phyloP scores from a whole-genome alignment of 1,140 invertebrate species.

The Maniola jurtina region DNA sequence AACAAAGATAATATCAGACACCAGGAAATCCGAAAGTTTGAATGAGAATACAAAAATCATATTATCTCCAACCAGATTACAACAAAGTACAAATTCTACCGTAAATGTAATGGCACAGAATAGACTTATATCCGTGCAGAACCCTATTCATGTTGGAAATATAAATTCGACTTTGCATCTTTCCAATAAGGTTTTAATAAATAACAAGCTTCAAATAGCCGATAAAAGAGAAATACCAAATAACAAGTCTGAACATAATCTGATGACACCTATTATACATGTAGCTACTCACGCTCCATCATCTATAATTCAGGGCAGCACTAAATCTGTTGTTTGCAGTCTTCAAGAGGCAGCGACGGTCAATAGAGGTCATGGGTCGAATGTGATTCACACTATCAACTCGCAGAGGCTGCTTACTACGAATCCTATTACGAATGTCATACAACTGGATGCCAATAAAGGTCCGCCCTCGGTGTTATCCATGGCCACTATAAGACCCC shows the following conservation, averaged over 20 bases:
- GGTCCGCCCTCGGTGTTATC: conserved; percentile 57
- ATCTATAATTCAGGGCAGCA: conserved; percentile 58
- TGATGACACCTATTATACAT: conserved; percentile 60
- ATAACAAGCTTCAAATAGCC: conserved; percentile 46
- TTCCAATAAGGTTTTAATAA: conserved; percentile 65
- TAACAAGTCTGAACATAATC: conserved; percentile 53
- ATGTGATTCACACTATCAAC: conserved; percentile 65
- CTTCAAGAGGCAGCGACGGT: conserved; percentile 50
- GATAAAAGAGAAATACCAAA: conserved; percentile 58
- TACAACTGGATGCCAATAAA: conserved; percentile 62
- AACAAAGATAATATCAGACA: conserved; percentile 56
- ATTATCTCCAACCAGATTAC: conserved; percentile 62
- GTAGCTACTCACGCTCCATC: conserved; percentile 53
- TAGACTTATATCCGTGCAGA: conserved; percentile 69
- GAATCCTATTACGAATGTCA: conserved; percentile 54
- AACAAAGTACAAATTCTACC: conserved; percentile 58
- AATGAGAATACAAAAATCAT: conserved; percentile 69
- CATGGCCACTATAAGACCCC: conserved; percentile 56
- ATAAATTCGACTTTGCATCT: conserved; percentile 59
- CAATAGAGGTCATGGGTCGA: conserved; percentile 56
- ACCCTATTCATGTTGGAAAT: conserved; percentile 56
- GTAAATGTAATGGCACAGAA: conserved; percentile 62
- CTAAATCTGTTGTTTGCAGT: conserved; percentile 55
- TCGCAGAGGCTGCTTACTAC: conserved; percentile 57
- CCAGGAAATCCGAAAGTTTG: conserved; percentile 59